Conservation (phyloP, 2,113 vertebrate genomes). For the Leptosomus discolor region DNA sequence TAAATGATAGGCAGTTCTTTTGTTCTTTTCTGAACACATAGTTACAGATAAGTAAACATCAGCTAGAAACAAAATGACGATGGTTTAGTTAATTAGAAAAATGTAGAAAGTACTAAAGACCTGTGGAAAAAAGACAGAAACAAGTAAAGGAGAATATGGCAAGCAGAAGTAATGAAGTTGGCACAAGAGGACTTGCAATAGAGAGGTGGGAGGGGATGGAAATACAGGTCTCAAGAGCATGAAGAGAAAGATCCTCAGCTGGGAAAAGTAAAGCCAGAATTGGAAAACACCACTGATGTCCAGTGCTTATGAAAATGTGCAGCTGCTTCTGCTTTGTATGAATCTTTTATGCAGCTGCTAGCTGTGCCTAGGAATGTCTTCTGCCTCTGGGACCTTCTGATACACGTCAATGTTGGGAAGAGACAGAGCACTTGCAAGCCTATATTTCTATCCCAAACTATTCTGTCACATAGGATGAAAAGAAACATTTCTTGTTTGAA, state of each 20-base stretch:
- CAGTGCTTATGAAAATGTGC: not conserved
- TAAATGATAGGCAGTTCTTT: not conserved
- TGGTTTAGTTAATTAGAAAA: not conserved
- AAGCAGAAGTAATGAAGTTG: not conserved
- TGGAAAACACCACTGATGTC: not conserved
- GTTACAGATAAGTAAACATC: not conserved
- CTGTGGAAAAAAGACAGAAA: not conserved
- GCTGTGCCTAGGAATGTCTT: not conserved
- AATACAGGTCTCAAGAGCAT: not conserved
- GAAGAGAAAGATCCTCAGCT: not conserved
- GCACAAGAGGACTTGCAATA: not conserved
- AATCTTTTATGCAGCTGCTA: not conserved
- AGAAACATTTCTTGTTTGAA: not conserved
- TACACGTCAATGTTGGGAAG: not conserved
- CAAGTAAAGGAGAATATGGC: not conserved
- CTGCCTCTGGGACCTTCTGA: not conserved
- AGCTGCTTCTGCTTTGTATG: constrained; percentile 10
- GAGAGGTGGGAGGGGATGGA: not conserved
- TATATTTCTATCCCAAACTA: not conserved
- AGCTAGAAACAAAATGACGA: not conserved
- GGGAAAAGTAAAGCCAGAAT: not conserved
- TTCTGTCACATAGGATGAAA: not conserved
- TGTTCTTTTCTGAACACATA: not conserved
- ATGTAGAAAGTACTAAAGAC: not conserved
- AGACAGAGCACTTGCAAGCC: not conserved